A percentile compares a stretch with the other conserved stretches of the same genome.
phyloP scores from a whole-genome alignment of 2,888 invertebrate species.

The Amorpha juglandis region DNA sequence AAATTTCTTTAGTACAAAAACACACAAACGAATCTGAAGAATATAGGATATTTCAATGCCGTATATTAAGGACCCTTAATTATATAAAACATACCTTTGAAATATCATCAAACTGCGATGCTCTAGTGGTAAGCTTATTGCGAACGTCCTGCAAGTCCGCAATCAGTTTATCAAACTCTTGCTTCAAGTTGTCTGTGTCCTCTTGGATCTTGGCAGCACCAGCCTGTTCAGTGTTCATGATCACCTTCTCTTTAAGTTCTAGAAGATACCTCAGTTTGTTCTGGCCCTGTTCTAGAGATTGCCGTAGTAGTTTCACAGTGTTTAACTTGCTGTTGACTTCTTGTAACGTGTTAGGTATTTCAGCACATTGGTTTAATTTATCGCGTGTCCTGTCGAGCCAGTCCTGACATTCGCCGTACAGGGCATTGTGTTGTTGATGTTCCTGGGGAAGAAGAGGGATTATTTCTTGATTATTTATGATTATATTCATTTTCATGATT shows the following conservation, averaged over 20 bases:
- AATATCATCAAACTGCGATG: constrained; percentile 93
- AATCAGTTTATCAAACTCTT: constrained; percentile 95
- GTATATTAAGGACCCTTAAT: too few relatives aligned
- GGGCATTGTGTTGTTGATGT: constrained; percentile 95
- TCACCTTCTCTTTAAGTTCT: constrained; percentile 96
- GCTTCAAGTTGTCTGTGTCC: constrained; percentile 94
- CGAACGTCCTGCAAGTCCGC: constrained; percentile 91
- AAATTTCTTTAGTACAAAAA: too few relatives aligned
- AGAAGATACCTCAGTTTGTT: constrained; percentile 87
- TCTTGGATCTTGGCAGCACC: constrained; percentile 96
- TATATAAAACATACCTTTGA: constrained; percentile 85
- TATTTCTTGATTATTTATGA: too few relatives aligned
- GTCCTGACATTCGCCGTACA: constrained; percentile 96
- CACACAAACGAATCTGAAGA: too few relatives aligned
- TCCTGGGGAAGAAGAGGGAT: constrained; percentile 78
- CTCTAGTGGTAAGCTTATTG: constrained; percentile 89
- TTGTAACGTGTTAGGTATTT: constrained; percentile 90
- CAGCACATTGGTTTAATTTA: constrained; percentile 91
- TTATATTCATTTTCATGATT: too few relatives aligned
- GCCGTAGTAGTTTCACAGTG: constrained; percentile 93
- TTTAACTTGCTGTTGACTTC: constrained; percentile 95
- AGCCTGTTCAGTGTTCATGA: constrained; percentile 95
- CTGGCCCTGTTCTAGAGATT: constrained; percentile 96
- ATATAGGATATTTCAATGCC: too few relatives aligned
- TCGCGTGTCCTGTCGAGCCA: constrained; percentile 96